Percentiles rank a stretch among this genome's conserved stretches.
Evolutionary conservation across 2,113 vertebrate genomes (phyloP).

Genomic region (Vulpes vulpes): DNA sequence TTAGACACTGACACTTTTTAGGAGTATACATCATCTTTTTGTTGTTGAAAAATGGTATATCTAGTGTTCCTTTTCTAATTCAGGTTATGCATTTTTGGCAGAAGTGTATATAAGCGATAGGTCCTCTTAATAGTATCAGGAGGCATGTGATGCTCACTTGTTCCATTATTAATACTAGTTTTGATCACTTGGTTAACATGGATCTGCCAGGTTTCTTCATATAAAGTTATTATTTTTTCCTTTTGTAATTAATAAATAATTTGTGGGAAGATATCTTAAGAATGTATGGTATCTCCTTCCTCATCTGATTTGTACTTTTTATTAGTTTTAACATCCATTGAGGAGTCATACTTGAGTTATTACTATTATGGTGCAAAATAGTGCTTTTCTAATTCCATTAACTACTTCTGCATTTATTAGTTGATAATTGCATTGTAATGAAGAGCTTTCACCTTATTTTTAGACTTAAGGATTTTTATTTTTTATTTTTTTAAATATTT

Average conservation of each 20-base stretch:
- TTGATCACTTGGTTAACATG: conserved; percentile 18
- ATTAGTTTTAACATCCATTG: not conserved
- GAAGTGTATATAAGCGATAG: not conserved
- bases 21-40: not conserved
- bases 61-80: conserved; percentile 46
- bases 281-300: not conserved
- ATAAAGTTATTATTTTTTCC: not conserved
- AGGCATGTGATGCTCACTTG: not conserved
- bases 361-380: not conserved
- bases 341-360: not conserved
- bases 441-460: not conserved
- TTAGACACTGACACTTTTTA: not conserved
- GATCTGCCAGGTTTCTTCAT: not conserved
- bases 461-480: not conserved
- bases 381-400: not conserved
- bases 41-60: not conserved
- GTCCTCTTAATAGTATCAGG: not conserved
- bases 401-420: not conserved
- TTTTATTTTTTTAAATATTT: not conserved
- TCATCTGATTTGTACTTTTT: not conserved
- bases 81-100: not conserved
- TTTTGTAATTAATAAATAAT: conserved; percentile 25
- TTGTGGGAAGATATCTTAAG: not conserved
- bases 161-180: not conserved
- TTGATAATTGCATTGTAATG: not conserved